These are phyloP conservation scores for Ennomos erosarius DNA, from an alignment of 2,888 invertebrate species.

Conservation along the genomic window DNA sequence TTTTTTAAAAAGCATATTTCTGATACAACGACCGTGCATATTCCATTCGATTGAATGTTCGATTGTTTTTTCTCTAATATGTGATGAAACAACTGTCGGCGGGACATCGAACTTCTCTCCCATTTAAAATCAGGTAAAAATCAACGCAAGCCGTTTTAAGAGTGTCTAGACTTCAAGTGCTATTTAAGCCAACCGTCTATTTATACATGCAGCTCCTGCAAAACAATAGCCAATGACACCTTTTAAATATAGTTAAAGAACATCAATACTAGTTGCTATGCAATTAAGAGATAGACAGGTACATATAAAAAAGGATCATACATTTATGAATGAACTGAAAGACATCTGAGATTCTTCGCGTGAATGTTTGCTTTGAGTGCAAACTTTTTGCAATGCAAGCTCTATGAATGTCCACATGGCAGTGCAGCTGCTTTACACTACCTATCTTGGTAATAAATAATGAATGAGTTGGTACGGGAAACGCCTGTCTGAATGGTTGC, in stretches of 20 bases:
- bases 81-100: too few species aligned
- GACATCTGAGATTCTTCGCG: conserved; percentile 19
- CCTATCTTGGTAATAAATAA: conserved; percentile 38
- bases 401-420: conserved; percentile 33
- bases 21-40: too few species aligned
- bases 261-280: conserved; percentile 10
- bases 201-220: conserved; percentile 2
- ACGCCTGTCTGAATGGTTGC: conserved; percentile 57
- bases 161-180: conserved; percentile 19
- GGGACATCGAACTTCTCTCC: not conserved
- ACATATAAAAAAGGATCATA: conserved; percentile 3
- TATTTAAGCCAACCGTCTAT: conserved; percentile 14
- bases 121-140: not conserved
- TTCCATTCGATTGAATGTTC: too few species aligned
- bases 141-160: conserved; percentile 1
- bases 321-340: conserved; percentile 22
- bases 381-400: conserved; percentile 34
- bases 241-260: conserved; percentile 4
- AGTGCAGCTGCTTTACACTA: conserved; percentile 19
- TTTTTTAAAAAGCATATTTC: too few species aligned
- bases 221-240: conserved; percentile 21
- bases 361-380: conserved; percentile 27
- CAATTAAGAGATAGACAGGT: conserved; percentile 10
- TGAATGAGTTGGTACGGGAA: conserved; percentile 51
- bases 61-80: too few species aligned